phyloP scores from a whole-genome alignment of 2,113 vertebrate species.

The Pseudonaja textilis region DNA sequence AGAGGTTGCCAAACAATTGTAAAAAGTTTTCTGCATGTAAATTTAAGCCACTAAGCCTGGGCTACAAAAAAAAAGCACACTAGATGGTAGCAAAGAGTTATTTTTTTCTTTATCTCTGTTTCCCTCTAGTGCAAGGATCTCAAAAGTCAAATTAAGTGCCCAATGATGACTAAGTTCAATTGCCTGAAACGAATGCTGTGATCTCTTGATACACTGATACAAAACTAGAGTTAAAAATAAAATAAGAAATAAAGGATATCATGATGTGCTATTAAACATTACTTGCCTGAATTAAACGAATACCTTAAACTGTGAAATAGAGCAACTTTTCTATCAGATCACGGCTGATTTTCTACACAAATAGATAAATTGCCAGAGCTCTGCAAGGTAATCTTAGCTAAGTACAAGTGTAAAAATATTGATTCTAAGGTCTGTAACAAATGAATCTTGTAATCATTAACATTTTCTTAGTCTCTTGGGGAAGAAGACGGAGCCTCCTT shows the following conservation, averaged over 20 bases:
- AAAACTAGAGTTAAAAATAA: neutral
- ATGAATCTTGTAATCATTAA: neutral
- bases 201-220: neutral
- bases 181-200: neutral
- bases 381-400: neutral
- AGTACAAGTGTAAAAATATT: neutral
- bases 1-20: neutral
- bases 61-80: neutral
- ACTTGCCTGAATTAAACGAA: neutral
- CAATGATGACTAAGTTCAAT: neutral
- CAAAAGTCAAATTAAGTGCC: neutral
- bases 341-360: neutral
- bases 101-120: neutral
- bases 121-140: neutral
- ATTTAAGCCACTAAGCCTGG: neutral
- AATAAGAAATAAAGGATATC: neutral
- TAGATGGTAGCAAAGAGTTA: neutral
- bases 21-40: neutral
- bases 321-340: neutral
- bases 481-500: no score
- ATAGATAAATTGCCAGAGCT: neutral
- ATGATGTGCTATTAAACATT: neutral
- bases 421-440: neutral
- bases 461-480: neutral
- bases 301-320: neutral